Percentiles rank a stretch among this genome's conserved stretches.
Conservation (phyloP, 2,797 vertebrate genomes). For the Erethizon dorsatum region DNA sequence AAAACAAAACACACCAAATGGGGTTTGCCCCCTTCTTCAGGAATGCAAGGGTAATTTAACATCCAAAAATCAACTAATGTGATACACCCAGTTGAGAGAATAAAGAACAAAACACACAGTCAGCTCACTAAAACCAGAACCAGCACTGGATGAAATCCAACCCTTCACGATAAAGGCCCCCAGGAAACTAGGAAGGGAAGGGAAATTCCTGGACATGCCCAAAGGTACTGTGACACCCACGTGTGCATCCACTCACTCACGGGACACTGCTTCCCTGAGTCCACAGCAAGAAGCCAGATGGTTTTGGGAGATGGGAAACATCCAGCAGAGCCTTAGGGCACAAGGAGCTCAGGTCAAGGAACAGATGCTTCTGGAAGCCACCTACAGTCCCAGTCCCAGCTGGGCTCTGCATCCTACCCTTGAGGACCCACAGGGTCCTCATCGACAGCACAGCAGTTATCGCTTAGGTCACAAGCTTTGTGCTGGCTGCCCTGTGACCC, state of each 20-base stretch:
- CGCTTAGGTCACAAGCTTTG: neutral
- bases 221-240: neutral
- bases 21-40: neutral
- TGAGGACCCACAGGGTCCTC: neutral
- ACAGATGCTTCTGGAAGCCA: neutral
- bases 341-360: too few relatives aligned
- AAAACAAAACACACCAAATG: neutral
- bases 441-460: neutral
- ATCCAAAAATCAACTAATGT: neutral
- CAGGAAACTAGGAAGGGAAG: neutral
- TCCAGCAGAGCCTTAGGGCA: neutral
- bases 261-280: too few relatives aligned
- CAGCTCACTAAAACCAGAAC: neutral
- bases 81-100: neutral
- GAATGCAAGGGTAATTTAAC: neutral
- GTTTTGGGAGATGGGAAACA: neutral
- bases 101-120: neutral
- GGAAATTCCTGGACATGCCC: too few relatives aligned
- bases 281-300: neutral
- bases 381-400: fast-evolving
- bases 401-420: neutral
- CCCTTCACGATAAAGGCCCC: neutral
- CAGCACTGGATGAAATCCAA: neutral
- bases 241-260: neutral
- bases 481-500: neutral